Conservation (phyloP, 2,888 invertebrate species). For the Amphipyra berbera region DNA sequence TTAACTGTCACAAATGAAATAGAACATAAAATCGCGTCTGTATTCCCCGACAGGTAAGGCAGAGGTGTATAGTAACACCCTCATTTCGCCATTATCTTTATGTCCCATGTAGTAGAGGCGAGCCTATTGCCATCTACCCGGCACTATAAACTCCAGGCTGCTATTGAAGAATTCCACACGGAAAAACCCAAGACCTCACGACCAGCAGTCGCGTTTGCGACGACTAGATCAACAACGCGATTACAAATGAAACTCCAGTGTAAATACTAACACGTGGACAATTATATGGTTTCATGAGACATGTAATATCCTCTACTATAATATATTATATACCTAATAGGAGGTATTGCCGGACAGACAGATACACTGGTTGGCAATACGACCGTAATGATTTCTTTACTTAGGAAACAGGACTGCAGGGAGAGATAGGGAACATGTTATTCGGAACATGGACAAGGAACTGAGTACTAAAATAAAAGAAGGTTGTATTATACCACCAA, state of each 20-base stretch:
- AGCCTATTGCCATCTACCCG: too few relatives aligned
- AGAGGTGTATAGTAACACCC: too few relatives aligned
- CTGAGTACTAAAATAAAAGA: not conserved
- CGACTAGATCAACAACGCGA: too few relatives aligned
- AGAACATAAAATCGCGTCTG: too few relatives aligned
- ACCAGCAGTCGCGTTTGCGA: too few relatives aligned
- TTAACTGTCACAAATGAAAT: not conserved
- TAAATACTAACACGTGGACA: not conserved
- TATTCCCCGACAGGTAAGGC: too few relatives aligned
- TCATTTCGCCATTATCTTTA: too few relatives aligned
- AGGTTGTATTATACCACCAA: too few relatives aligned
- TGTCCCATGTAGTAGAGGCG: too few relatives aligned
- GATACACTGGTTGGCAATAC: not conserved
- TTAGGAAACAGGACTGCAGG: not conserved
- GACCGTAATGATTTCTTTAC: constrained; percentile 1
- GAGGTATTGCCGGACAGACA: not conserved
- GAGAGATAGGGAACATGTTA: constrained; percentile 1
- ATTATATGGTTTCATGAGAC: constrained; percentile 25
- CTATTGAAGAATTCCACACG: too few relatives aligned
- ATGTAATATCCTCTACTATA: not conserved
- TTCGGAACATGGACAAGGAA: not conserved
- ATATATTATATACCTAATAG: not conserved
- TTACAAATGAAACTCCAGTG: not conserved
- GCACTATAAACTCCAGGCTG: too few relatives aligned
- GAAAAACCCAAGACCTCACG: too few relatives aligned